These are phyloP conservation scores for Corythornis cristatus DNA, from an alignment of 2,113 vertebrate genomes.

Conservation along the genomic window DNA sequence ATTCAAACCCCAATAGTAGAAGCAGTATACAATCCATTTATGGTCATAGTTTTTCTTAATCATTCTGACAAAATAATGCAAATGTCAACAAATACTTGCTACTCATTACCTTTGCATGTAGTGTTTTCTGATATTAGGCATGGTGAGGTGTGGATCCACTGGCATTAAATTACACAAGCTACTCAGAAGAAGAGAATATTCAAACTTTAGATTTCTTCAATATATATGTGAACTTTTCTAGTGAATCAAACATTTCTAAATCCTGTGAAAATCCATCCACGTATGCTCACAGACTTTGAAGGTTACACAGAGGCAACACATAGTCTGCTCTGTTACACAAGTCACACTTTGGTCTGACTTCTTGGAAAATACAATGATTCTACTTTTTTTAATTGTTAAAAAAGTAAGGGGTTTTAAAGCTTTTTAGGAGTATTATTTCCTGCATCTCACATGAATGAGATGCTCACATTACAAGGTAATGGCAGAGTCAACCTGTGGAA, in stretches of 20 bases:
- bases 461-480: not conserved
- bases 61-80: not conserved
- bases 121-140: not conserved
- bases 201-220: not conserved
- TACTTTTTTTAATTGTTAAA: not conserved
- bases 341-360: not conserved
- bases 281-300: not conserved
- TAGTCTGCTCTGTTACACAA: not conserved
- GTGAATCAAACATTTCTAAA: not conserved
- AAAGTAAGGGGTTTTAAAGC: not conserved
- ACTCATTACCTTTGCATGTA: not conserved
- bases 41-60: not conserved
- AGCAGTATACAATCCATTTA: not conserved
- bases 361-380: not conserved
- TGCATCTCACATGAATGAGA: not conserved
- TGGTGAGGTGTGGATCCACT: not conserved
- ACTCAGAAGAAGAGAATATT: not conserved
- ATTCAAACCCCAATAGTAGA: not conserved
- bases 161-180: not conserved
- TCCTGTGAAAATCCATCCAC: not conserved
- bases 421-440: not conserved
- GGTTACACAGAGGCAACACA: not conserved
- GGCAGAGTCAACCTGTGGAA: not conserved
- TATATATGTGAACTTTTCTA: not conserved
- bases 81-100: not conserved